Evolutionary conservation across 2,113 vertebrate genomes (phyloP).

Genomic region (Thamnophis sirtalis): DNA sequence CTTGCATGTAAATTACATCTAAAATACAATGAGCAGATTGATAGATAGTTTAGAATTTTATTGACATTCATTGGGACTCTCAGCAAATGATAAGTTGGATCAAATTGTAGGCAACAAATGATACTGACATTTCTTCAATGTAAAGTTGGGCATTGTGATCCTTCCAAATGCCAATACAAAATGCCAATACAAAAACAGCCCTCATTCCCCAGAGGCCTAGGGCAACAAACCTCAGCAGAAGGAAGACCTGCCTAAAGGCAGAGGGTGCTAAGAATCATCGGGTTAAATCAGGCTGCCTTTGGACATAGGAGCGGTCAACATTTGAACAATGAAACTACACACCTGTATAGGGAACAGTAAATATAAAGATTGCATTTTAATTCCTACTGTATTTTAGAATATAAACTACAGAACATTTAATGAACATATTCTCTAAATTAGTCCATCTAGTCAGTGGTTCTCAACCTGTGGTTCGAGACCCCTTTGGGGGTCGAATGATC

Average conservation of each 20-base stretch:
- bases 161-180: not conserved
- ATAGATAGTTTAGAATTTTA: not conserved
- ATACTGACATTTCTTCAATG: not conserved
- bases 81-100: not conserved
- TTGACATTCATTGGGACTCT: not conserved
- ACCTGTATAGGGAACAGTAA: not conserved
- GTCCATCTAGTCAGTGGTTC: no score
- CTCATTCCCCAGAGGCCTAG: not conserved
- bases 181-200: not conserved
- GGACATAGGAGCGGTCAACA: not conserved
- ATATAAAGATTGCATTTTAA: not conserved
- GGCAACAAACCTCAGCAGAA: not conserved
- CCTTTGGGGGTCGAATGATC: no score
- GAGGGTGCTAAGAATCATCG: not conserved
- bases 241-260: not conserved
- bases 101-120: not conserved
- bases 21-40: not conserved
- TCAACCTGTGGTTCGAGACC: no score
- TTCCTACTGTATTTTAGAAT: not conserved
- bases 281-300: not conserved
- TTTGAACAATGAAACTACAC: not conserved
- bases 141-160: not conserved
- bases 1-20: not conserved
- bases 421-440: not conserved
- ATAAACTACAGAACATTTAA: not conserved